Evolutionary conservation across 1,140 invertebrate genomes (phyloP).

Genomic region (Drosophila nasuta): DNA sequence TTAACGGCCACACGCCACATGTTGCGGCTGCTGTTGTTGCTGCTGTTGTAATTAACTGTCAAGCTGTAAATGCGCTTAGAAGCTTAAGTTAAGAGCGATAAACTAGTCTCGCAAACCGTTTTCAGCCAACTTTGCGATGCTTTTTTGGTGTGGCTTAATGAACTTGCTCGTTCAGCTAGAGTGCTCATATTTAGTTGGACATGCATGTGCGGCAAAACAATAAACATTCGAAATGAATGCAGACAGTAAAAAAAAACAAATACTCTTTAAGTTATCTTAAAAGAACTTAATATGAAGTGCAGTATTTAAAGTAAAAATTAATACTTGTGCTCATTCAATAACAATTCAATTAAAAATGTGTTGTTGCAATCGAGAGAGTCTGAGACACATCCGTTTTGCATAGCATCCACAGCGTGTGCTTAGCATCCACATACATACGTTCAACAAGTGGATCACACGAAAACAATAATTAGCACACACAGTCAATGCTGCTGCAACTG

Average conservation of each 20-base stretch:
- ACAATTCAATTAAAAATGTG: neutral
- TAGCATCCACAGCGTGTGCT: neutral
- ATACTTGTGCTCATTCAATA: no score
- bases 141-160: neutral
- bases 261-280: no score
- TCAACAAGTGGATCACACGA: constrained; percentile 7
- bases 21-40: no score
- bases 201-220: constrained; percentile 8
- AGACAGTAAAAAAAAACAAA: neutral
- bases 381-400: neutral
- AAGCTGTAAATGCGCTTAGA: constrained; percentile 12
- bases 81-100: constrained; percentile 12
- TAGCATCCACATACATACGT: neutral
- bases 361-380: neutral
- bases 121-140: neutral
- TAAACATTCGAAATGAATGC: neutral
- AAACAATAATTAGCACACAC: constrained; percentile 1
- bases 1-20: no score
- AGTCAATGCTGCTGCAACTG: constrained; percentile 5
- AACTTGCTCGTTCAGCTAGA: neutral
- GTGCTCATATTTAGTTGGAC: constrained; percentile 6
- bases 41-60: constrained; percentile 17
- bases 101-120: neutral
- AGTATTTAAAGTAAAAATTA: no score
- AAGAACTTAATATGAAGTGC: no score